These are phyloP conservation scores for Elysia chlorotica DNA, from an alignment of 1,140 invertebrate genomes.

Conservation along the genomic window DNA sequence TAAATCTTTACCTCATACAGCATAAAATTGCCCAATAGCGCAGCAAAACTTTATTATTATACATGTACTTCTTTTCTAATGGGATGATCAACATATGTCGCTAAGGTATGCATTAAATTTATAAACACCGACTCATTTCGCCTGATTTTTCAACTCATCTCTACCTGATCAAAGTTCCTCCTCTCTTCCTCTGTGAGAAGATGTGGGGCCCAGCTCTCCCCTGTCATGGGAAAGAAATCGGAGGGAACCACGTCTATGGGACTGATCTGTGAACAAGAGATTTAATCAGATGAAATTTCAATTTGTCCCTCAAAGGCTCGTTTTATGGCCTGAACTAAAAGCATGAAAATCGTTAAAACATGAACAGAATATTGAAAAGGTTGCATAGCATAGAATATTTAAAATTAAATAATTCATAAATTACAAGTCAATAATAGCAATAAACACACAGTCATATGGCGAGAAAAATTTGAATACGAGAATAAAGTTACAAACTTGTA, in stretches of 20 bases:
- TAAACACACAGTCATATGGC: too few species aligned
- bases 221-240: conserved; percentile 48
- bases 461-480: too few species aligned
- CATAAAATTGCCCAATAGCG: neutral
- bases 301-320: too few species aligned
- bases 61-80: neutral
- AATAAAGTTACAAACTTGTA: too few species aligned
- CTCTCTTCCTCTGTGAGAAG: conserved; percentile 27
- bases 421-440: too few species aligned
- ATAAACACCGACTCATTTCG: neutral
- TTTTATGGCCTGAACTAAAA: too few species aligned
- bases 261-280: too few species aligned
- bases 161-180: conserved; percentile 40
- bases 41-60: neutral
- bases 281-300: too few species aligned
- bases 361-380: too few species aligned
- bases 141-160: neutral
- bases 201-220: conserved; percentile 40
- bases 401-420: too few species aligned
- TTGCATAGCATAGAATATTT: too few species aligned
- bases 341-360: too few species aligned
- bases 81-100: neutral
- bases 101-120: neutral
- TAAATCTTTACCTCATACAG: neutral
- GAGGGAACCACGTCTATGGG: conserved; percentile 36